Base-by-base conservation (phyloP, 2,797 vertebrate genomes). In the Neopelma chrysocephalum region DNA sequence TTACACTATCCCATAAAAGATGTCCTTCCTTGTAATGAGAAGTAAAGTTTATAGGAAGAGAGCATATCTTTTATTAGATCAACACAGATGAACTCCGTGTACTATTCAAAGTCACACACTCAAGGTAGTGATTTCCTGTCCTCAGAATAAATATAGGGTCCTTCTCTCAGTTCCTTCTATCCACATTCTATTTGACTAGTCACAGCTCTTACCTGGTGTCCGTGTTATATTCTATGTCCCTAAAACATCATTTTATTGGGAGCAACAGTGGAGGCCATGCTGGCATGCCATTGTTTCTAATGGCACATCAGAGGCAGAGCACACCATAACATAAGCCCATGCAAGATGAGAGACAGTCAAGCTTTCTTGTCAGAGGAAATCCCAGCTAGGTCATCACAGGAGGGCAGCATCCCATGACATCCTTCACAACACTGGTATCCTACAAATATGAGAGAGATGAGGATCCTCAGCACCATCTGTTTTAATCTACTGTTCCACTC, bases 301-400 rank as follows among this genome's bases (percentile, higher is more conserved):
- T 6, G 36, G 66, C 68, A 69, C 38, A 32, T 12, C 8, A n/a
- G 62, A 72, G 43, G 34, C 80, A 58, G 71, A 56, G 40, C 40
- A 47, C 36, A 32, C 31, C 29, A 0, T 3, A 26, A 13, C 29
- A 54, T 11, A 72, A 8, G 11, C 19, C 25, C 0, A 0, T 32
- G 47, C 34, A 29, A 54, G 48, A 56, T n/a, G 10, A 32, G 26
- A 90, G 31, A 56, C 3, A 32, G n/a, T 23, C 23, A 32, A 81
- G 57, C 11, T 58, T 42, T 53, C n/a, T 50, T 34, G n/a, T 31
- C 78, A 79, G 48, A 38, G 69, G 25, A 61, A 79, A 79, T 26
- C 54, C 75, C 82, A 71, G 36, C 11, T n/a, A 48, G 40, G 13
- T 36, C 66, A 40, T 79, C 50, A 23, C 50, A 48, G 48, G 36